Evolutionary conservation across 1,140 invertebrate genomes (phyloP).

Genomic region (Zaprionus ghesquierei): DNA sequence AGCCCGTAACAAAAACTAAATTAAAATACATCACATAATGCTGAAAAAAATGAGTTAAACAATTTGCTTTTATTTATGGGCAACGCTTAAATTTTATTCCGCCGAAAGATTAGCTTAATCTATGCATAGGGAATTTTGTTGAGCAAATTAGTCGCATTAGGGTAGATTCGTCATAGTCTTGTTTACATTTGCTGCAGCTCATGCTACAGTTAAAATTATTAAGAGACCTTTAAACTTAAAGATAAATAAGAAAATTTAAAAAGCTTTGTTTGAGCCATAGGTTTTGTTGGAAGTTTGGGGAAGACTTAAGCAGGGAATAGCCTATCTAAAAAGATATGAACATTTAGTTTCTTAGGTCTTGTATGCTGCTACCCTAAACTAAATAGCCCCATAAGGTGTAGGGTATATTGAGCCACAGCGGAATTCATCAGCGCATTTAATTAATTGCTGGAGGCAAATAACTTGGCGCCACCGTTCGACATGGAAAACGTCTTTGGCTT

Average conservation of each 20-base stretch:
- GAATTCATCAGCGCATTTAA: constrained; percentile 48
- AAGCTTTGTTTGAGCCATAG: too few relatives aligned
- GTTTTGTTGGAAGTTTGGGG: too few relatives aligned
- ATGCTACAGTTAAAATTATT: constrained; percentile 42
- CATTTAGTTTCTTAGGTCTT: too few relatives aligned
- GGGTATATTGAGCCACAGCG: constrained; percentile 7
- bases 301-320: too few relatives aligned
- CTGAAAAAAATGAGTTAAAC: not conserved
- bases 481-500: constrained; percentile 30
- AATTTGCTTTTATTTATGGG: not conserved
- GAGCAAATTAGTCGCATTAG: not conserved
- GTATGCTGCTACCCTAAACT: too few relatives aligned
- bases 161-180: not conserved
- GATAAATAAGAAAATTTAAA: not conserved
- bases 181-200: not conserved
- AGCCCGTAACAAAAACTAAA: not conserved
- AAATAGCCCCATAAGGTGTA: not conserved
- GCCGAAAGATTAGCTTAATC: not conserved
- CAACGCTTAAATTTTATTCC: not conserved
- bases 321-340: too few relatives aligned
- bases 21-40: not conserved
- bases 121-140: not conserved
- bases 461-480: constrained; percentile 32
- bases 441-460: constrained; percentile 52
- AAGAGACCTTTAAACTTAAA: constrained; percentile 37